These are phyloP conservation scores for Drosophila buzzatii DNA, from an alignment of 2,888 invertebrate genomes.

Conservation along the genomic window DNA sequence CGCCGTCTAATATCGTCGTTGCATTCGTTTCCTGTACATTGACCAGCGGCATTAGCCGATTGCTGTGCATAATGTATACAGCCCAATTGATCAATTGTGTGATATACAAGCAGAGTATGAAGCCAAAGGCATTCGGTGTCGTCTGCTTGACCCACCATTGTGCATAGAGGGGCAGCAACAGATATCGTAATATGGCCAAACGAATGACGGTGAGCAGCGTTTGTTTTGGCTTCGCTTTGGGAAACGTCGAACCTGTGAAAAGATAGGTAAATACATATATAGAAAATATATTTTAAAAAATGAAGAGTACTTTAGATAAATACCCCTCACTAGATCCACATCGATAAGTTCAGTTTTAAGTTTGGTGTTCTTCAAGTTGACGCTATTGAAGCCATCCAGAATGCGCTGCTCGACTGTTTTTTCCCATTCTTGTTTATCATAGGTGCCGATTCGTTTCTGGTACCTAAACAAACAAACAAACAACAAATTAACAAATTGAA, in stretches of 20 bases:
- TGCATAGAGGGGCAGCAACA: constrained; percentile 93
- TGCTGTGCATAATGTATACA: constrained; percentile 84
- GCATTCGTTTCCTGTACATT: constrained; percentile 43
- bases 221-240: constrained; percentile 97
- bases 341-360: constrained; percentile 97
- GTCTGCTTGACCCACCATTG: constrained; percentile 97
- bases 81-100: constrained; percentile 88
- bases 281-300: neutral
- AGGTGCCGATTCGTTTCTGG: constrained; percentile 97
- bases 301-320: neutral
- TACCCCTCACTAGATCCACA: constrained; percentile 96
- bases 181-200: constrained; percentile 92
- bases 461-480: constrained; percentile 88
- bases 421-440: constrained; percentile 99
- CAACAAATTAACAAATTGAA: constrained; percentile 5
- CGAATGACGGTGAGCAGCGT: constrained; percentile 94
- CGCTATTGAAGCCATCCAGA: constrained; percentile 92
- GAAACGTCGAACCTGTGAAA: constrained; percentile 94
- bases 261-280: neutral
- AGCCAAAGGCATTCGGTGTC: constrained; percentile 90
- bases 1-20: constrained; percentile 11
- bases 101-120: constrained; percentile 92
- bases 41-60: constrained; percentile 58
- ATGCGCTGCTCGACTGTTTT: constrained; percentile 97
- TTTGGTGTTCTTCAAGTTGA: constrained; percentile 91